Conservation (phyloP, 2,797 vertebrate genomes). For the Euthynnus affinis region DNA sequence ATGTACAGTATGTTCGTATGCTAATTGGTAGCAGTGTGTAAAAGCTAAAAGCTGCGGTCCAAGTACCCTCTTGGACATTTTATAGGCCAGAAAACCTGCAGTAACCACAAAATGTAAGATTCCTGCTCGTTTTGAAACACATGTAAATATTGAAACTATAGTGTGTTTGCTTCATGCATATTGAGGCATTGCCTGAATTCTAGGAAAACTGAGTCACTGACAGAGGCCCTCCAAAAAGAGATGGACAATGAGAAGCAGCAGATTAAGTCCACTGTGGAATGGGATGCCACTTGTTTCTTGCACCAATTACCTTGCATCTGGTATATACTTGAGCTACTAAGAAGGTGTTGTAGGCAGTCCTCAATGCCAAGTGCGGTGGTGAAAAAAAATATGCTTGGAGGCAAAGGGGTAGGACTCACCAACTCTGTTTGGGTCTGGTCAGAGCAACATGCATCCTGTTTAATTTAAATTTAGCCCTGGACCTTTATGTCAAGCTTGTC, state of each 20-base stretch:
- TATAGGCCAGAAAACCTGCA: slow-evolving; percentile 33
- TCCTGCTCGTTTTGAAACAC: slow-evolving; percentile 21
- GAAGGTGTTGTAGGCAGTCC: not conserved
- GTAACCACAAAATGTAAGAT: slow-evolving; percentile 2
- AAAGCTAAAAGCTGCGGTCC: slow-evolving; percentile 23
- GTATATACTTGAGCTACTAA: not conserved
- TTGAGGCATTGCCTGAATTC: slow-evolving; percentile 7
- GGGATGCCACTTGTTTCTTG: not conserved
- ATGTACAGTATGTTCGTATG: not conserved
- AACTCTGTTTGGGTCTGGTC: not conserved
- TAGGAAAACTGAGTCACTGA: not conserved
- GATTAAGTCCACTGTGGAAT: not conserved
- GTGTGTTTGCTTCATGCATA: not conserved
- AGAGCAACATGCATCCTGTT: slow-evolving; percentile 6
- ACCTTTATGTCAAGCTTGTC: slow-evolving; percentile 4
- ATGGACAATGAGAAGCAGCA: not conserved
- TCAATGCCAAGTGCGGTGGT: not conserved
- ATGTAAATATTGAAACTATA: slow-evolving; percentile 1
- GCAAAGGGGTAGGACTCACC: not conserved
- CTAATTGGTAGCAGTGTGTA: slow-evolving; percentile 26
- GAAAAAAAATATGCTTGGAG: not conserved
- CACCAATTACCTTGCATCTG: not conserved
- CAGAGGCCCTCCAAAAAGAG: not conserved
- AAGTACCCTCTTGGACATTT: slow-evolving; percentile 23
- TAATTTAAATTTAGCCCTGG: slow-evolving; percentile 13